These are phyloP conservation scores for Idaea aversata DNA, from an alignment of 2,888 invertebrate species.

Conservation along the genomic window DNA sequence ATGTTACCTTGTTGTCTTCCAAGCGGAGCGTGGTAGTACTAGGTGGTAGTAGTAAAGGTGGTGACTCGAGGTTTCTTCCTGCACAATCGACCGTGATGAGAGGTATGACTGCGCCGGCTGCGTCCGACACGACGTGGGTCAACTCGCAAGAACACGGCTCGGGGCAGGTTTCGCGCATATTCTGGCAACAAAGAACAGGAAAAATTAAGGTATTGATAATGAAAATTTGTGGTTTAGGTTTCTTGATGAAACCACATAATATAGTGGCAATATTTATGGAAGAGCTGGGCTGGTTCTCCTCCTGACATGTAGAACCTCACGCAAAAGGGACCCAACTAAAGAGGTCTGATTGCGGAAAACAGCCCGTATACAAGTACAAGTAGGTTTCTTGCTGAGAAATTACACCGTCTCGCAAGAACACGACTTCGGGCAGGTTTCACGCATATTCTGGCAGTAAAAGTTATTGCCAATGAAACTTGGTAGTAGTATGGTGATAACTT, in stretches of 20 bases:
- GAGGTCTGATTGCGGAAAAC: too few species aligned
- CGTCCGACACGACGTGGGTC: slow-evolving; percentile 82
- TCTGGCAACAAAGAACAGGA: slow-evolving; percentile 49
- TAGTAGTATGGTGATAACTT: too few species aligned
- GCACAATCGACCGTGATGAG: slow-evolving; percentile 86
- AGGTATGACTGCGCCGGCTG: slow-evolving; percentile 75
- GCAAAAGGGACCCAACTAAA: too few species aligned
- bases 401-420: slow-evolving; percentile 81
- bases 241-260: too few species aligned
- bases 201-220: background rate
- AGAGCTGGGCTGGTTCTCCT: too few species aligned
- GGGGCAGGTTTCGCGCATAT: slow-evolving; percentile 81
- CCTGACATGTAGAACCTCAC: too few species aligned
- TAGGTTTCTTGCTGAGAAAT: too few species aligned
- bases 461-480: too few species aligned
- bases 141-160: slow-evolving; percentile 82
- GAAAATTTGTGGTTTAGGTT: too few species aligned
- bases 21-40: slow-evolving; percentile 84
- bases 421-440: slow-evolving; percentile 80
- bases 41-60: slow-evolving; percentile 82
- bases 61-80: slow-evolving; percentile 70
- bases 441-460: slow-evolving; percentile 67
- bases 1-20: slow-evolving; percentile 83
- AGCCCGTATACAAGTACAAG: too few species aligned
- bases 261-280: too few species aligned